Conservation (phyloP, 2,888 invertebrate genomes). For the Oligia strigilis region DNA sequence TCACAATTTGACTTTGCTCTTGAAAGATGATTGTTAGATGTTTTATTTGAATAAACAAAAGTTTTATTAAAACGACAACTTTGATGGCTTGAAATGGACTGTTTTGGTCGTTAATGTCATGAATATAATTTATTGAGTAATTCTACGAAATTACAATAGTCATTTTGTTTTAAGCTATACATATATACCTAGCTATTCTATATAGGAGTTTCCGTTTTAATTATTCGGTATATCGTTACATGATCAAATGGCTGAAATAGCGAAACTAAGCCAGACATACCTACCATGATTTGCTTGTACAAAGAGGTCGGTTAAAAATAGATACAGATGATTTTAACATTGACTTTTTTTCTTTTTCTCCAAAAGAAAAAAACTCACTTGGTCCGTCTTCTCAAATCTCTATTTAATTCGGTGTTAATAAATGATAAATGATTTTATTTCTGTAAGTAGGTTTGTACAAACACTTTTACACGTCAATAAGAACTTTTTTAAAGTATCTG, state of each 20-base stretch:
- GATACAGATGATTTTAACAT: background rate
- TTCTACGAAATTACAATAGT: background rate
- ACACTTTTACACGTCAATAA: too few species aligned
- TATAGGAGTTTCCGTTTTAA: background rate
- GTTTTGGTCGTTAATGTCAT: conserved; percentile 39
- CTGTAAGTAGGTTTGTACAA: too few species aligned
- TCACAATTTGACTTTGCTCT: conserved; percentile 70
- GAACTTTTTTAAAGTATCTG: background rate
- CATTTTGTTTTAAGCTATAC: background rate
- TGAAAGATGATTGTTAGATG: conserved; percentile 71
- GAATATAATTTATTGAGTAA: conserved; percentile 34
- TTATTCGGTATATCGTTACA: background rate
- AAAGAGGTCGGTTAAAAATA: background rate
- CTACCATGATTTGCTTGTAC: background rate
- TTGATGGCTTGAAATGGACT: conserved; percentile 33
- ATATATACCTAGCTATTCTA: background rate
- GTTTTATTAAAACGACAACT: conserved; percentile 65
- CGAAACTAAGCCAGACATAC: background rate
- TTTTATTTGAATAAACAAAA: conserved; percentile 74
- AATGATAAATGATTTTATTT: too few species aligned
- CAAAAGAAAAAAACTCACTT: background rate
- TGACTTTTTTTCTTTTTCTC: background rate
- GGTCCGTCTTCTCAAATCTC: background rate
- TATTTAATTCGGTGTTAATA: background rate
- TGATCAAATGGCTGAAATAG: background rate